phyloP scores from a whole-genome alignment of 2,113 vertebrate genomes.

The Istiophorus platypterus region DNA sequence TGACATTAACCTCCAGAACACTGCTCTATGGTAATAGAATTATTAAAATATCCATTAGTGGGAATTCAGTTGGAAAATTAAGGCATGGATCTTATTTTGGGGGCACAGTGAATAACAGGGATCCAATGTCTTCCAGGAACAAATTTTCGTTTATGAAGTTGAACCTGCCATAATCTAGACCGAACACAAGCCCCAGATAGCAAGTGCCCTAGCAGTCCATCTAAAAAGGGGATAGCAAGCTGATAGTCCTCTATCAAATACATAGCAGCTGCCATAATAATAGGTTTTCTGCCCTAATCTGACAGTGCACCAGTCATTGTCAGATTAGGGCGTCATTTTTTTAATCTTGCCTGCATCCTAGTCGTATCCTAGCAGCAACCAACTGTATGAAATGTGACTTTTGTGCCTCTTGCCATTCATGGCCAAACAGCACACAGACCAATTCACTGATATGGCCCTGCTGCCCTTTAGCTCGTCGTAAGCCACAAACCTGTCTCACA shows the following conservation, averaged over 20 bases:
- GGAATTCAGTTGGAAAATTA: constrained; percentile 55
- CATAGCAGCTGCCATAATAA: constrained; percentile 25
- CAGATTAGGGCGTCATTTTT: no score
- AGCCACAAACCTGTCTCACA: constrained; percentile 32
- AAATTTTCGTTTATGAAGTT: constrained; percentile 34
- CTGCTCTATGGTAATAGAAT: constrained; percentile 38
- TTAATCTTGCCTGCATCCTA: no score
- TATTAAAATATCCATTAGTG: constrained; percentile 53
- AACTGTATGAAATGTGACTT: constrained; percentile 26
- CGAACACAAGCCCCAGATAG: constrained; percentile 11
- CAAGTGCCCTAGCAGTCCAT: neutral
- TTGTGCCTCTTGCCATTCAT: constrained; percentile 29
- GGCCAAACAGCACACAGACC: neutral
- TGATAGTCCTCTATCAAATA: constrained; percentile 23
- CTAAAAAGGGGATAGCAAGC: constrained; percentile 12
- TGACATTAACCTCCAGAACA: constrained; percentile 36
- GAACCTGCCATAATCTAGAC: constrained; percentile 23
- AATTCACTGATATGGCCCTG: neutral
- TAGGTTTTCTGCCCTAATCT: constrained; percentile 29
- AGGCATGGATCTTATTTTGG: constrained; percentile 18
- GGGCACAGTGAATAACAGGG: constrained; percentile 6
- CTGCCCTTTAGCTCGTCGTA: constrained; percentile 5
- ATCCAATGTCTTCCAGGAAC: constrained; percentile 23
- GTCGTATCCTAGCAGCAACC: constrained; percentile 23
- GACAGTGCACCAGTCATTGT: constrained; percentile 21